Base-by-base conservation (phyloP, 2,888 invertebrate genomes). In the Hymenopus coronatus region DNA sequence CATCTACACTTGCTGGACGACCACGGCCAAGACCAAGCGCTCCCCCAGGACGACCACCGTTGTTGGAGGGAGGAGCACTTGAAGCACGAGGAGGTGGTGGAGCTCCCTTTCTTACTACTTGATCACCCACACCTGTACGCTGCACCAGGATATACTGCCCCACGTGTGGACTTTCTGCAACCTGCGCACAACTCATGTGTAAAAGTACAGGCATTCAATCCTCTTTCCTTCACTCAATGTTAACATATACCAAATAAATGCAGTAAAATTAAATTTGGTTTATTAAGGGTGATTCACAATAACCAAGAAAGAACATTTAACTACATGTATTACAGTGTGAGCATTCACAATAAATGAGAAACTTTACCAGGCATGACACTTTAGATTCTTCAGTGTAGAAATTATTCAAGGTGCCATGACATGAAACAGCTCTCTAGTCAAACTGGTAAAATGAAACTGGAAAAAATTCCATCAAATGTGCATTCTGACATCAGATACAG, bases 111-210 rank as follows among this genome's bases (percentile, higher is more conserved):
- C 88, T 90, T 88, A 88, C 87, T 82, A 82, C 83, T 54, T 89
- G 90, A 84, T 90, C 90, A 54, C 90, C 90, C 90, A 95, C 93
- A 6, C 94, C 95, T 25, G 96, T 96, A 90, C 97, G 95, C 92
- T 97, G 97, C 70, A 97, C 97, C 33, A 97, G 94, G 90, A 97
- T 96, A 93, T 97, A 97, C 92, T 97, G 97, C 1, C 97, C 97
- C 89, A 96, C 94, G 90, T 95, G 95, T 91, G 95, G 94, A 91
- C 94, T 95, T 91, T 96, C 96, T 91, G 95, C 95, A 90, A 95
- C 94, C 95, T 95, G 93, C 30, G 4, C 54, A 70, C 4, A 70
- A 70, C 54, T 54, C 54, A 54, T 40, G 14, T 54, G 15, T 54
- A 54, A 70, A 70, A 20, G 0, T 20, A 70, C 54, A 70, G 9